Evolutionary conservation across 2,113 vertebrate species (phyloP), one percentile per base, ranked within the genome.

Genomic region (Variabilichromis moorii): DNA sequence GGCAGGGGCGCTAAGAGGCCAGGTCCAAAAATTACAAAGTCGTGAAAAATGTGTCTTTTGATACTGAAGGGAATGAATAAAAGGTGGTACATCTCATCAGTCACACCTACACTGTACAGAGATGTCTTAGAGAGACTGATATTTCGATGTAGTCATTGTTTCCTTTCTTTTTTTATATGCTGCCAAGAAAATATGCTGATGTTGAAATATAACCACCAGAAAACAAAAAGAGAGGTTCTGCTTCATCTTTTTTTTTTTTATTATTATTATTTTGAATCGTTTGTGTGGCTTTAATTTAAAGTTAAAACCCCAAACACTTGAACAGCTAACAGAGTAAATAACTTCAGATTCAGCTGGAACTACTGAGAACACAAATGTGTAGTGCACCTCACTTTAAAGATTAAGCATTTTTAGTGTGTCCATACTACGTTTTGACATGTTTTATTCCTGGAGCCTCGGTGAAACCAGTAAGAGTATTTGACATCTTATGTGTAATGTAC

Each of bases 171-270:
- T 97, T 97, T 95, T 96, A 96, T 96, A 96, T 96, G 92, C 94
- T 96, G 95, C 95, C 94, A 95, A 96, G 95, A 96, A 95, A 96
- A 94, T 91, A 95, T 95, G 93, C 94, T 93, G 93, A 96, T 96
- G 94, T 95, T 96, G 86, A 97, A 97, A 96, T 97, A 97, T 96
- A 97, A 96, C 93, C 92, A 93, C 94, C 90, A 94, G 96, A 88
- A 90, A 96, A 93, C 89, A 92, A 95, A 92, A 95, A 92, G 90
- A 84, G 87, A 90, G 57, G 54, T 85, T 91, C 89, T 88, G 89
- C 84, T 93, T 93, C 79, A 92, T 94, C 83, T 92, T 90, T 91
- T 92, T 59, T 92, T 37, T 31, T 10, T 2, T 21, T 4, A 9
- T 61, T 94, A 81, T 92, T 91, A 63, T 63, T 63, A 35, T 66